phyloP scores from a whole-genome alignment of 2,797 vertebrate genomes.

The Acanthurus tractus region DNA sequence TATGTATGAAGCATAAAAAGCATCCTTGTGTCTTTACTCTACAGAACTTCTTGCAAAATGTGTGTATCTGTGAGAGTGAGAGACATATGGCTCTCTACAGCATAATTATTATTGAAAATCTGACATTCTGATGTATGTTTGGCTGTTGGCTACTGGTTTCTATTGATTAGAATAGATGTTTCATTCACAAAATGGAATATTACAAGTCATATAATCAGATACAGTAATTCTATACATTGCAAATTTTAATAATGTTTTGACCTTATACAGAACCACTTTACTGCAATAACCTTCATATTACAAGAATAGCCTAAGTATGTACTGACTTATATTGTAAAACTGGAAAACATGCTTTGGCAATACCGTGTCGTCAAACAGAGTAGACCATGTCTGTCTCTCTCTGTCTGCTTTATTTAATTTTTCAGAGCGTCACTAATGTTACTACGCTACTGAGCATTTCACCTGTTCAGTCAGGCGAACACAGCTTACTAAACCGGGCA shows the following conservation, averaged over 20 bases:
- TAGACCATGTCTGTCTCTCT: background rate
- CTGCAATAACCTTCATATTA: background rate
- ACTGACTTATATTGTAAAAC: background rate
- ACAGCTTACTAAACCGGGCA: constrained; percentile 53
- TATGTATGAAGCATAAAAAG: background rate
- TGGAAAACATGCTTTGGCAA: background rate
- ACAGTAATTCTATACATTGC: background rate
- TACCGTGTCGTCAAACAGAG: background rate
- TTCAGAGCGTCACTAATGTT: constrained; percentile 71
- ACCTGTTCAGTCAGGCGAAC: constrained; percentile 79
- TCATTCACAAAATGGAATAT: background rate
- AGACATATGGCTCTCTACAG: background rate
- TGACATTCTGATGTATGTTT: background rate
- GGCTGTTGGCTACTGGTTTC: background rate
- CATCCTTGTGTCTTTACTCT: constrained; percentile 5
- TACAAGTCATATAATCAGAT: background rate
- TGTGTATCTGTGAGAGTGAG: background rate
- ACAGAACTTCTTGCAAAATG: background rate
- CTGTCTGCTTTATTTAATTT: constrained; percentile 42
- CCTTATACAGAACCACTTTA: background rate
- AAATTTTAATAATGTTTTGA: background rate
- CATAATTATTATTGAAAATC: background rate
- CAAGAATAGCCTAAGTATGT: background rate
- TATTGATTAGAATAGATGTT: background rate
- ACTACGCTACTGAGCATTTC: constrained; percentile 66